A percentile compares a stretch with the other conserved stretches of the same genome.
Conservation (phyloP, 2,797 vertebrate genomes). For the Leptatherina wallacei region DNA sequence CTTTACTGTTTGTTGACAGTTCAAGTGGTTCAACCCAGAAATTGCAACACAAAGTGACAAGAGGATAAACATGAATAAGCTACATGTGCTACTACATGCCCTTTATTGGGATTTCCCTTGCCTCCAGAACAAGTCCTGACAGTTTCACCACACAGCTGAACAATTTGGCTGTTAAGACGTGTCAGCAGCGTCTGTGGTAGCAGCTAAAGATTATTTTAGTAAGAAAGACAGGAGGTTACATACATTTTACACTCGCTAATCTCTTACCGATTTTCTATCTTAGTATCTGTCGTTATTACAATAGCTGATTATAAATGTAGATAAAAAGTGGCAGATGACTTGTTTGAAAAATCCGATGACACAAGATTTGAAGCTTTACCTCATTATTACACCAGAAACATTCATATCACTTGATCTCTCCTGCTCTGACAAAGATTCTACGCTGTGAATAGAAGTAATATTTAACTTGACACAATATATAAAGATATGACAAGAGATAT, state of each 20-base stretch:
- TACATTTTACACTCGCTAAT: not conserved
- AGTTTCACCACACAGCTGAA: constrained; percentile 32
- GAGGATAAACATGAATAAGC: constrained; percentile 8
- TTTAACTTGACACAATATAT: constrained; percentile 4
- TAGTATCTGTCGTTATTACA: constrained; percentile 4
- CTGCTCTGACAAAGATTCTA: not conserved
- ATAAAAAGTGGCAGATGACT: not conserved
- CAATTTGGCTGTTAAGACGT: constrained; percentile 34
- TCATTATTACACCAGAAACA: not conserved
- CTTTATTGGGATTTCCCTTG: constrained; percentile 17
- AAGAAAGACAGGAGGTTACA: constrained; percentile 16
- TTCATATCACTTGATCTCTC: not conserved
- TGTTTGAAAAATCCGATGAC: not conserved
- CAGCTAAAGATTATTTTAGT: constrained; percentile 26
- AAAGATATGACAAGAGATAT: not conserved
- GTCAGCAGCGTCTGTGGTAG: constrained; percentile 38
- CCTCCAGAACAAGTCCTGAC: constrained; percentile 23
- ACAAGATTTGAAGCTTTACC: not conserved
- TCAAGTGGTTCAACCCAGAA: constrained; percentile 13
- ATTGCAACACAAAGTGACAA: constrained; percentile 7
- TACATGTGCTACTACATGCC: not conserved
- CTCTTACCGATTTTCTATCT: not conserved
- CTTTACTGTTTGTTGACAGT: constrained; percentile 3
- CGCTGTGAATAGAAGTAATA: not conserved
- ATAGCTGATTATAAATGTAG: not conserved